Evolutionary conservation across 2,888 invertebrate genomes (phyloP).

Genomic region (Netelia virgata): DNA sequence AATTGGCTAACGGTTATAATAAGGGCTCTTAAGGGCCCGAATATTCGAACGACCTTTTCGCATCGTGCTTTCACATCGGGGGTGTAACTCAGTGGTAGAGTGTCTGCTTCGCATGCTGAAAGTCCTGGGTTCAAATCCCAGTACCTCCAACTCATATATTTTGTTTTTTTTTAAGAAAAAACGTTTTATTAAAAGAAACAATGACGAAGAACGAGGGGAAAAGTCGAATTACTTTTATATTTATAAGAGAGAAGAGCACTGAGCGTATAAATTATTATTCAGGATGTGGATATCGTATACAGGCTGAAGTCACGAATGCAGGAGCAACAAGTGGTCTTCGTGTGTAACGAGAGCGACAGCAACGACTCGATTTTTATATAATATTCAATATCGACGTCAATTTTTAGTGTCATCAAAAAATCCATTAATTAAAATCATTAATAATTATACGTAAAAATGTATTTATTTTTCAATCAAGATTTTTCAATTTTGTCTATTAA

Average conservation of each 20-base stretch:
- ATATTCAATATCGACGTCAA: background rate
- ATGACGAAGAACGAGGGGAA: background rate
- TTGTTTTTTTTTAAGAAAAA: constrained; percentile 62
- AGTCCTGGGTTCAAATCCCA: constrained; percentile 85
- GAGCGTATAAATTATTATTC: background rate
- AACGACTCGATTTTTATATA: background rate
- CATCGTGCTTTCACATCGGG: constrained; percentile 70
- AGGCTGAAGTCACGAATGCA: constrained; percentile 2
- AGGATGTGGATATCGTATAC: background rate
- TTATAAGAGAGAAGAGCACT: too few relatives aligned
- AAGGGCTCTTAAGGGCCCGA: background rate
- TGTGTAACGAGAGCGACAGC: constrained; percentile 34
- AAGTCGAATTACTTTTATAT: too few relatives aligned
- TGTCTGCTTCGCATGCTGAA: constrained; percentile 85
- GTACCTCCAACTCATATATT: constrained; percentile 78
- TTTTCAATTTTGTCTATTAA: too few relatives aligned
- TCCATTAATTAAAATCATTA: too few relatives aligned
- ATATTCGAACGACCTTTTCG: background rate
- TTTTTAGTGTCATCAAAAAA: too few relatives aligned
- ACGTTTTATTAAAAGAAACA: background rate
- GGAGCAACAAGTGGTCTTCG: constrained; percentile 49
- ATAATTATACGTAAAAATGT: too few relatives aligned
- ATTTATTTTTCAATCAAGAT: too few relatives aligned
- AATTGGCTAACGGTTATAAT: background rate
- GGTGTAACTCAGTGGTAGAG: constrained; percentile 85